Base-by-base conservation (phyloP, 2,888 invertebrate species). In the Drosophila macrospina region DNA sequence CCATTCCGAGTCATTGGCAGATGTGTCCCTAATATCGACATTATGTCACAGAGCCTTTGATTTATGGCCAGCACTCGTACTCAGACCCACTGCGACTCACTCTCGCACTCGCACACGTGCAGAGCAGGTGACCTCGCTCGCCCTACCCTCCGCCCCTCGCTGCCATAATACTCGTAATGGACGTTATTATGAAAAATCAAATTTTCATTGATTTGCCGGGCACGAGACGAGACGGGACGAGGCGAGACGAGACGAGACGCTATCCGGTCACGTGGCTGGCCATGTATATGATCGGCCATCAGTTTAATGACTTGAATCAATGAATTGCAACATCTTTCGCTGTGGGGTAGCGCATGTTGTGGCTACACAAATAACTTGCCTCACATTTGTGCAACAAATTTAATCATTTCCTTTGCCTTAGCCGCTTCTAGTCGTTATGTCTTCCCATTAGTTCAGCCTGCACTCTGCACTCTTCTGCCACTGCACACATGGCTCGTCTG, bases 191-290 rank as follows among this genome's bases (percentile, higher is more conserved):
- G 71, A 79, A 81, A 86, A 81, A 82, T 86, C 62, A 86, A 88
- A 79, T 82, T 70, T 88, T 56, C 88, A 79, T 59, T 60, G 79
- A 85, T 87, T 87, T 87, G 86, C 80, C 45, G 16, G 39, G 15
- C 8, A 26, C 11, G 45, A n/a, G n/a, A n/a, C n/a, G n/a, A n/a
- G n/a, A n/a, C n/a, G n/a, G n/a, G n/a, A n/a, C n/a, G n/a, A n/a
- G n/a, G n/a, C n/a, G n/a, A n/a, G n/a, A n/a, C n/a, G n/a, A n/a
- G 37, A 32, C 54, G 30, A 64, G 15, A 39, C 24, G 8, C 15
- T 54, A 48, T 34, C 67, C 42, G 63, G 78, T 80, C 80, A 86
- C 80, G 81, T 77, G 68, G 55, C 64, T 57, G 54, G 48, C 55
- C 59, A 56, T 67, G 81, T 74, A 86, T 70, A 82, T 79, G 86